Conservation (phyloP, 2,113 vertebrate species). For the Machaerirhynchus nigripectus region DNA sequence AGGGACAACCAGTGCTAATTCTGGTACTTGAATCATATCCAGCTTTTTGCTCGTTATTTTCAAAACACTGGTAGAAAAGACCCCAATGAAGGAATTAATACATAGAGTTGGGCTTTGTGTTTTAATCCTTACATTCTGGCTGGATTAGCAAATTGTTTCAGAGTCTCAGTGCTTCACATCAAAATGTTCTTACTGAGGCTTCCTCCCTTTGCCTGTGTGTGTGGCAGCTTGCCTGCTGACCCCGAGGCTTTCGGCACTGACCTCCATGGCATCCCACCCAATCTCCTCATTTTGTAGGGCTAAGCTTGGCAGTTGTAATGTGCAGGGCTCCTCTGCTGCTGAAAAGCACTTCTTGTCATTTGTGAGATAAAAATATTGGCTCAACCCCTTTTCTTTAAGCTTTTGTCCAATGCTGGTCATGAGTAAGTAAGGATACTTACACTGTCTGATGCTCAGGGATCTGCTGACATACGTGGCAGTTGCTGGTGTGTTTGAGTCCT, state of each 20-base stretch:
- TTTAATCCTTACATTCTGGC: background rate
- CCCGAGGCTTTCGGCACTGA: rapidly evolving
- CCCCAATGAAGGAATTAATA: background rate
- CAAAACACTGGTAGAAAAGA: background rate
- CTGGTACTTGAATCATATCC: background rate
- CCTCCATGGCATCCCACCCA: rapidly evolving
- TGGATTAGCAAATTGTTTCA: background rate
- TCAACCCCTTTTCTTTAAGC: background rate
- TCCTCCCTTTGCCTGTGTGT: background rate
- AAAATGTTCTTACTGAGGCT: background rate
- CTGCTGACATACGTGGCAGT: background rate
- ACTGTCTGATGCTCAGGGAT: background rate
- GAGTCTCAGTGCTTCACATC: background rate
- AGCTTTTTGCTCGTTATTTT: constrained; percentile 1
- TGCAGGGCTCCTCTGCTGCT: background rate
- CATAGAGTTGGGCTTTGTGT: background rate
- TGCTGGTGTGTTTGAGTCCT: background rate
- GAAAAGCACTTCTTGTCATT: background rate
- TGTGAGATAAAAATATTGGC: background rate
- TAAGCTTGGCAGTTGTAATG: background rate
- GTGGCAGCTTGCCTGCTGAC: background rate
- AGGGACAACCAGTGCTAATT: background rate
- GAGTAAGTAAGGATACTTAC: background rate
- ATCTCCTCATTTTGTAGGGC: background rate
- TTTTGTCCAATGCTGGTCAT: background rate